Base-by-base conservation (phyloP, 1,140 invertebrate species). In the Orius insidiosus region DNA sequence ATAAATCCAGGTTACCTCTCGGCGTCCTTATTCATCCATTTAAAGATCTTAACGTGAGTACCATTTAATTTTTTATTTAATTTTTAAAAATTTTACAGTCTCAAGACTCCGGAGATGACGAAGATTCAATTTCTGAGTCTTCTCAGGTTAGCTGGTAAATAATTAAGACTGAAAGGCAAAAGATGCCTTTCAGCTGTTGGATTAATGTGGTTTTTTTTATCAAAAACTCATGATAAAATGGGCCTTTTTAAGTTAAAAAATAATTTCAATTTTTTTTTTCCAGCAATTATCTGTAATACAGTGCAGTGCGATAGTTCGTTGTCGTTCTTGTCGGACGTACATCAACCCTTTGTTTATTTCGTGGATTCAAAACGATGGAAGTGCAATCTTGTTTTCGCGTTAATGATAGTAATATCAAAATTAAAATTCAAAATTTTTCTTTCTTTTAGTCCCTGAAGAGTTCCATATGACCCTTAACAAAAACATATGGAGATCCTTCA, bases 271-370 rank as follows among this genome's bases (percentile, higher is more conserved):
- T 58, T 50, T 56, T 57, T 24, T 3, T 54, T 73, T 71, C 10
- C 64, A 92, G 84, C 81, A 94, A 61, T 69, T 99, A 49, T 87
- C 92, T 46, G 89, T 99, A 38, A 93, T 99, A 59, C 90, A 97
- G 62, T 95, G 90, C 61, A 80, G 75, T 57, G 84, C 85, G 32
- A 99, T 99, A 59, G 94, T 98, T 24, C 74, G 96, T 18, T 99
- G 96, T 68, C 75, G 92, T 45, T 74, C 85, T 4, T 99, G 95
- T 67, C 71, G 95, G 47, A 98, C 95, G 0, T 99, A 99, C 63
- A 98, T 99, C 55, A 98, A 99, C 69, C 96, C 96, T n/a, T 94
- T 69, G 89, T 99, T 14, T 82, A 83, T 55, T 95, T 98, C 63
- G 76, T 95, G 6, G 95, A 98, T 64, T 78, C 80, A 45, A 81